Conservation (phyloP, 2,113 vertebrate species). For the Phainopepla nitens region DNA sequence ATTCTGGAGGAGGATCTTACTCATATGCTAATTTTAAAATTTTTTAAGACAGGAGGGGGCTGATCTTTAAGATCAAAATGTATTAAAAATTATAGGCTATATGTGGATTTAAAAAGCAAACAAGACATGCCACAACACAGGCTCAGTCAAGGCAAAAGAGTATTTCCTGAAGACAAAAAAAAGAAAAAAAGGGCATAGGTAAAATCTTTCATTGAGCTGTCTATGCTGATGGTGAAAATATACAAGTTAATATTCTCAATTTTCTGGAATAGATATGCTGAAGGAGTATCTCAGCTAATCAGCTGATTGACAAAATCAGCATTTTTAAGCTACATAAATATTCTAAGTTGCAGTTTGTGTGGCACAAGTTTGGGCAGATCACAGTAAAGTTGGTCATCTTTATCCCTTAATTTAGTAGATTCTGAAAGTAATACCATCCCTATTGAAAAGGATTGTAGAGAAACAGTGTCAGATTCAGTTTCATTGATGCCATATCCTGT, state of each 20-base stretch:
- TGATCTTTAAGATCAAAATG: neutral
- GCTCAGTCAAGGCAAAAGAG: neutral
- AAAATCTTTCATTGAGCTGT: neutral
- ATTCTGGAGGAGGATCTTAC: neutral
- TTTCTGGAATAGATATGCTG: neutral
- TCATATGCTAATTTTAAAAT: neutral
- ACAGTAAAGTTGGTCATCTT: neutral
- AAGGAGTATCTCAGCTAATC: neutral
- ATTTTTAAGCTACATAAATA: neutral
- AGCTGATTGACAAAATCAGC: neutral
- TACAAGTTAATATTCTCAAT: neutral
- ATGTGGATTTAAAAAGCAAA: neutral
- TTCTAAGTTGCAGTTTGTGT: neutral
- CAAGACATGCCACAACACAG: neutral
- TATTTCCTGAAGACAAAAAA: neutral
- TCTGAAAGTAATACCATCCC: neutral
- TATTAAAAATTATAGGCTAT: neutral
- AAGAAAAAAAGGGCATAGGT: rapidly evolving
- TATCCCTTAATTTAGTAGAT: neutral
- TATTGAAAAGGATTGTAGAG: neutral
- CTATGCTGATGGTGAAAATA: neutral
- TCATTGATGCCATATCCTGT: neutral
- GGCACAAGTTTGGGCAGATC: neutral
- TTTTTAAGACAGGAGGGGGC: neutral
- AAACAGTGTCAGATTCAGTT: neutral